A percentile compares a stretch with the other conserved stretches of the same genome.
Conservation (phyloP, 1,140 invertebrate species). For the Theocolax elegans region DNA sequence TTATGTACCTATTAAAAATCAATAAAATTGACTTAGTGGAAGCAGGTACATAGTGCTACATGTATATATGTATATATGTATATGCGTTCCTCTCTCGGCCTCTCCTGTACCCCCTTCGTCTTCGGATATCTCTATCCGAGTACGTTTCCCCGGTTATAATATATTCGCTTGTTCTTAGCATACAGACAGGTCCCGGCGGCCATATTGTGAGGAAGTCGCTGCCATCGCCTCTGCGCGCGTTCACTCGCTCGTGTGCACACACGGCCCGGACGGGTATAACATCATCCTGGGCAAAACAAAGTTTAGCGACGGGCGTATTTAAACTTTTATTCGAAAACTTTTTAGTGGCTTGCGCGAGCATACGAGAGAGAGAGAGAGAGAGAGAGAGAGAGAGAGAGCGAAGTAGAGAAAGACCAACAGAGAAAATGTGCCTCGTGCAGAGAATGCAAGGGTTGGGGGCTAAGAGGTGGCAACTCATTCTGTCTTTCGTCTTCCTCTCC, state of each 20-base stretch:
- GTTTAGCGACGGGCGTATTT: slow-evolving; percentile 58
- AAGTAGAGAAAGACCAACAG: not conserved
- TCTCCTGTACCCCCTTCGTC: not conserved
- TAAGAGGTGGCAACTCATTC: not conserved
- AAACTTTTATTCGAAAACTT: slow-evolving; percentile 66
- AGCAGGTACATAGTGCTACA: no score
- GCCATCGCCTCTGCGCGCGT: not conserved
- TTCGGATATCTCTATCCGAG: no score
- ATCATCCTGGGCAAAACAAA: slow-evolving; percentile 51
- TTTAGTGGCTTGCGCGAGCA: slow-evolving; percentile 49
- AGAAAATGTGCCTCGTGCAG: slow-evolving; percentile 19
- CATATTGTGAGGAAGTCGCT: slow-evolving; percentile 52
- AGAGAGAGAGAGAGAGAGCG: no score
- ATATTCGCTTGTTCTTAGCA: slow-evolving; percentile 47
- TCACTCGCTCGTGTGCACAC: slow-evolving; percentile 25
- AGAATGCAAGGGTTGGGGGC: not conserved
- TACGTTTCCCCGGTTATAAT: slow-evolving; percentile 12
- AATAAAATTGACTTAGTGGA: no score
- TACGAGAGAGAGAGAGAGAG: not conserved
- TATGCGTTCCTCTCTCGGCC: not conserved
- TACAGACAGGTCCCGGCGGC: slow-evolving; percentile 53
- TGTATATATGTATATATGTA: no score
- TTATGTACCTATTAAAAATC: no score
- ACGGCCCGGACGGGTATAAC: slow-evolving; percentile 11
- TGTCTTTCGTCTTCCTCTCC: not conserved